Evolutionary conservation across 2,888 invertebrate genomes (phyloP), one percentile per base, ranked within the genome.

Genomic region (Heliconius erato): DNA sequence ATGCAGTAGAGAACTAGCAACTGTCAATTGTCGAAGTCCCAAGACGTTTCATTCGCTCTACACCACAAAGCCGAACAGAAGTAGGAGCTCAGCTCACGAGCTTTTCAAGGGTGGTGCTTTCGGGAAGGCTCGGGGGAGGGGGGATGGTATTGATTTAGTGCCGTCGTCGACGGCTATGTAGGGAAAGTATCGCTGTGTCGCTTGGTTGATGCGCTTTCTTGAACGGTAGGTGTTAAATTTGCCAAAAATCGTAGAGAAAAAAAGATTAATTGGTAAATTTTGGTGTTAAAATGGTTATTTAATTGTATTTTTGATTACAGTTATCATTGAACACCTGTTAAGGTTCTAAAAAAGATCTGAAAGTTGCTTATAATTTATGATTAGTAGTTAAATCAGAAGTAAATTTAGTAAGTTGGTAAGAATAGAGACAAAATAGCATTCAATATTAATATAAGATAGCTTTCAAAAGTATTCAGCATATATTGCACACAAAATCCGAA

Each of bases 61-160:
- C 94, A 94, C 93, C 93, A 94, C 93, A 95, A 93, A 96, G 96
- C 96, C 95, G 95, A 96, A 96, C 96, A 96, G 96, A 96, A 96
- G 96, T 96, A 96, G 94, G 94, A 95, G 96, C 96, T 96, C 96
- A 96, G 96, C 95, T 93, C 94, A 92, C 95, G 95, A 94, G 95
- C 93, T 95, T 95, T 96, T 95, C 95, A 95, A 95, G 96, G 96
- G 96, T 95, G 95, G 95, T 94, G 94, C 95, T 95, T 95, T 95
- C 95, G 95, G 95, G 93, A 94, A 94, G 93, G 92, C 92, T 86
- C 86, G 88, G 88, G 87, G 89, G 89, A 86, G 90, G 91, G 92
- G 93, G 95, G 96, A 96, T 95, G 96, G 95, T 96, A 96, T 96
- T 96, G 96, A 96, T 96, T 96, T 96, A 96, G 96, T 96, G 96